Conservation (phyloP, 2,888 invertebrate species). For the Barypeithes pellucidus region DNA sequence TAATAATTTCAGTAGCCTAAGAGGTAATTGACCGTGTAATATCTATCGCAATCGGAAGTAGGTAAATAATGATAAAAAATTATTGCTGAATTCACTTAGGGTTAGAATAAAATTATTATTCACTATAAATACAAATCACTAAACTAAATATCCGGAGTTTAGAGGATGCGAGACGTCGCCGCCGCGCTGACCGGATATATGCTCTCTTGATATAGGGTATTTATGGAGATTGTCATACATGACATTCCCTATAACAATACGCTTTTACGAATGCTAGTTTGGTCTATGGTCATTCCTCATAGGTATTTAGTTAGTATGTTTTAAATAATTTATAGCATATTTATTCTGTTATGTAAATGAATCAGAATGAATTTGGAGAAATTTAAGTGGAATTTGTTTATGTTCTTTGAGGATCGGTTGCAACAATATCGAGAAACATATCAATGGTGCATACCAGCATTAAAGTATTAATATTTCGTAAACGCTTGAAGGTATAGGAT, state of each 20-base stretch:
- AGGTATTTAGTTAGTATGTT: neutral
- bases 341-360: neutral
- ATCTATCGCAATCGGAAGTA: neutral
- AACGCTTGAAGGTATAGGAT: no score
- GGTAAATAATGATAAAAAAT: no score
- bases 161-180: constrained; percentile 51
- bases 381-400: no score
- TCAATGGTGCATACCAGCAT: no score
- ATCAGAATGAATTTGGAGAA: no score
- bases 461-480: no score
- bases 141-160: constrained; percentile 48
- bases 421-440: no score
- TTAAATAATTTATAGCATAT: neutral
- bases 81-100: neutral
- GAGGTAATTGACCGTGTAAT: constrained; percentile 5
- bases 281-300: neutral
- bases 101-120: constrained; percentile 40
- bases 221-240: constrained; percentile 57
- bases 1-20: no score
- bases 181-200: constrained; percentile 59
- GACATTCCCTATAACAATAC: constrained; percentile 42
- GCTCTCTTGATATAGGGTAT: constrained; percentile 49
- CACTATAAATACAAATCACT: constrained; percentile 46
- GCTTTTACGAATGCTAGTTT: constrained; percentile 14
- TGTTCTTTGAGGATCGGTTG: no score